Base-by-base conservation (phyloP, 2,888 invertebrate species). In the Meiosimyza platycephala region DNA sequence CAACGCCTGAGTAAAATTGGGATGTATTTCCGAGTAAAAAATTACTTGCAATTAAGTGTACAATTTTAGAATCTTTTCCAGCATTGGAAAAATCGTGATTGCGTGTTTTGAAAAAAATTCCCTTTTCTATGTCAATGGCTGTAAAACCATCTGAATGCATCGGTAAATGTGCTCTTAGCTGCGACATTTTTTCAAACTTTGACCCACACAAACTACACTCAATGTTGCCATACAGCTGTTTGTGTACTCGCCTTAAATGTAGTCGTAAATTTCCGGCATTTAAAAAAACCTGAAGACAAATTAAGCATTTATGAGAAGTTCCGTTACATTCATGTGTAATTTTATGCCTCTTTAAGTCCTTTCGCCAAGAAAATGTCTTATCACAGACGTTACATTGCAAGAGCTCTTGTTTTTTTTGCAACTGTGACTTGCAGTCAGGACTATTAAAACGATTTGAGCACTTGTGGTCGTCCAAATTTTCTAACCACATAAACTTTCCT, bases 301-400 rank as follows among this genome's bases (percentile, higher is more conserved):
- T 67, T 2, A 69, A 16, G 33, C 78, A 79, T 18, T 75, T 74
- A 7, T 74, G 77, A 1, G 76, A 73, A 13, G 71, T 75, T 12
- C 76, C 74, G 6, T 72, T 83, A 1, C 88, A 87, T 79, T 88
- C 87, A 71, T 86, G 86, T 0, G 77, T 76, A 28, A 80, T 80
- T 9, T 81, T 80, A 71, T 86, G 86, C 1, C 85, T 82, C 63
- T 80, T 79, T 74, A 84, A 78, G 73, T 85, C 85, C 2, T 84
- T 83, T 18, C 80, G 79, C 78, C 83, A 83, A 3, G 82, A 81
- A 57, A 84, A 86, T 1, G 82, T 81, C 70, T 85, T 85, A n/a
- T 78, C 80, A 52, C 86, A 86, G n/a, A 79, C 78, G 48, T 89
- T 88, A 80, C 92, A 92, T 48, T 89, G 88, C 77, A 87, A 88